Evolutionary conservation across 1,140 invertebrate species (phyloP), one percentile per base, ranked within the genome.

Genomic region (Drosophila bocki): DNA sequence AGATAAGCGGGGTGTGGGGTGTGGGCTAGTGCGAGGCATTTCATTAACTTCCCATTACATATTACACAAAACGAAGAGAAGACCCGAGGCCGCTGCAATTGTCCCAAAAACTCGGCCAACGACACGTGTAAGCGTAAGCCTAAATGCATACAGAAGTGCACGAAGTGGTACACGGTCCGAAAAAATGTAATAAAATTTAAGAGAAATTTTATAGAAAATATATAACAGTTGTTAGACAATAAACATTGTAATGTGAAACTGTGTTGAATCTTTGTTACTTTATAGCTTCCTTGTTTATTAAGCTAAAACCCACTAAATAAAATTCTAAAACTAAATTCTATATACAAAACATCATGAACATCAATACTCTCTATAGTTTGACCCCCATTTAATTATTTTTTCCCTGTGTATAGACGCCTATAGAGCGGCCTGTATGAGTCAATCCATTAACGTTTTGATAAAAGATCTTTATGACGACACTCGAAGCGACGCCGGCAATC

Each of bases 381-480:
- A 60, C 29, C 29, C 15, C 5, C 19, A 7, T 15, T 15, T 8
- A 26, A 5, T 13, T 29, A n/a, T 32, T 70, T 67, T 63, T 26
- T 56, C 5, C 2, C 57, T 1, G 75, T 69, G 62, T 57, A 61
- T 8, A 51, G 19, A 77, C 35, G 37, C 35, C 44, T 53, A 54
- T 61, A 45, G 39, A 58, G 50, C 32, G 37, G 13, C 51, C 19
- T 65, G 56, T 71, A 85, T 77, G 87, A 90, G 90, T 83, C 90
- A 90, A 91, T 90, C 90, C 90, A 90, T 91, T 91, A 91, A 90
- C 75, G 80, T 85, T 90, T 86, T 91, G 90, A 91, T 91, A 91
- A 91, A 91, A 91, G 90, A 91, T 91, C 90, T 91, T 91, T 91
- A 91, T 91, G 90, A 91, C 90, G 90, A 91, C 90, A 91, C 85